phyloP scores from a whole-genome alignment of 2,113 vertebrate genomes.

The Haplotaxodon microlepis region DNA sequence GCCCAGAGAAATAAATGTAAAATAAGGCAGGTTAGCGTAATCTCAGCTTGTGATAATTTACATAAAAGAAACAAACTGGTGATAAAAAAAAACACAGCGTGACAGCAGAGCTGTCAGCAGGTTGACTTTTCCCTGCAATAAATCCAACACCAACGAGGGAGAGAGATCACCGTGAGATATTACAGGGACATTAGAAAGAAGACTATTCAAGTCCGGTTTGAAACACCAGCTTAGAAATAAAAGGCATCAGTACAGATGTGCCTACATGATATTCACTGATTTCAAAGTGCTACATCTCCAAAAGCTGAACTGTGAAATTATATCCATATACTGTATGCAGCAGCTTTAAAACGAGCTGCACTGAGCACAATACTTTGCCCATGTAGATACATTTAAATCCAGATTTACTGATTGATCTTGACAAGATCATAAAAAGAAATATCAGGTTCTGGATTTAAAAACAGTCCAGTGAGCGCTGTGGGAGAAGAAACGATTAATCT shows the following conservation, averaged over 20 bases:
- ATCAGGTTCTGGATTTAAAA: not conserved
- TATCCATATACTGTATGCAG: not conserved
- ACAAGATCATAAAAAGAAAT: not conserved
- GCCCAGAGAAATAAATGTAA: constrained; percentile 3
- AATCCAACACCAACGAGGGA: not conserved
- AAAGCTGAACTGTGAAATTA: not conserved
- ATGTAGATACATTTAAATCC: not conserved
- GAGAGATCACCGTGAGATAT: not conserved
- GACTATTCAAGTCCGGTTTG: not conserved
- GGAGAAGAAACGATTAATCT: not conserved
- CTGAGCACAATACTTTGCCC: not conserved
- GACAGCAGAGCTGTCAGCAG: not conserved
- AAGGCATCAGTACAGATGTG: not conserved
- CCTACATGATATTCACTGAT: not conserved
- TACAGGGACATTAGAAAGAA: not conserved
- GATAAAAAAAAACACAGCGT: not conserved
- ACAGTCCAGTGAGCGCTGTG: not conserved
- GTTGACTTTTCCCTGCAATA: not conserved
- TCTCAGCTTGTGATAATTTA: not conserved
- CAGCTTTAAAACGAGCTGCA: not conserved
- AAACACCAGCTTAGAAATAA: not conserved
- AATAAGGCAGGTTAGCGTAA: not conserved
- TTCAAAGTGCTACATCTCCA: not conserved
- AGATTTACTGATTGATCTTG: not conserved
- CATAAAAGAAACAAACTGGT: not conserved